Evolutionary conservation across 2,888 invertebrate species (phyloP), one percentile per base, ranked within the genome.

Genomic region (Lacanobia wlatinum): DNA sequence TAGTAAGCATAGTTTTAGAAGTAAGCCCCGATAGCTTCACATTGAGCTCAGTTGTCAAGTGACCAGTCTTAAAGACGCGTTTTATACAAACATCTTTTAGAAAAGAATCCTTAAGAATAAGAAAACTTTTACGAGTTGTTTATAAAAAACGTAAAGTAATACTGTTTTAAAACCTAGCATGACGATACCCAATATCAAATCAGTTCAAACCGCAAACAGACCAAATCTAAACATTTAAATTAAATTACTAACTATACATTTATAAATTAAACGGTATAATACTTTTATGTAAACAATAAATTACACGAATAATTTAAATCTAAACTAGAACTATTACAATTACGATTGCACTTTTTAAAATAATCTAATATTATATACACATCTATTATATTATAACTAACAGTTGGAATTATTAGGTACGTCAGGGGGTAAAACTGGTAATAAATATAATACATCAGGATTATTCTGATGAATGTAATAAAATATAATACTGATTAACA

Each of bases 321-420:
- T 90, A 91, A 78, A 76, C 87, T 91, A 90, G 73, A 77, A 78
- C 84, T 88, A 86, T 87, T 88, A 91, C 89, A 92, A 93, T 87
- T 92, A 94, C 90, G 93, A 95, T 95, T 95, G 95, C 95, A 95
- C 94, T 91, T 94, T 89, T 90, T 80, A 90, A 89, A 92, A 91
- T 92, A 92, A 88, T 90, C 90, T 91, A 89, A 84, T 80, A 76
- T 75, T 82, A 83, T 91, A 90, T 91, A 88, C 90, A 91, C 90
- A 89, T 83, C 70, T 77, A 84, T 75, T 73, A 80, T 77, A 84
- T 75, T 73, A 80, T 72, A 81, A 81, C 84, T 82, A 83, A 83
- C 78, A 81, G 70, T 80, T 81, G 68, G 74, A 84, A 81, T 77
- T 68, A 73, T 70, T 64, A 73, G 76, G 75, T 87, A 78, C 76